Percentiles rank a stretch among this genome's conserved stretches.
phyloP scores from a whole-genome alignment of 2,888 invertebrate genomes.

The Noctua janthe region DNA sequence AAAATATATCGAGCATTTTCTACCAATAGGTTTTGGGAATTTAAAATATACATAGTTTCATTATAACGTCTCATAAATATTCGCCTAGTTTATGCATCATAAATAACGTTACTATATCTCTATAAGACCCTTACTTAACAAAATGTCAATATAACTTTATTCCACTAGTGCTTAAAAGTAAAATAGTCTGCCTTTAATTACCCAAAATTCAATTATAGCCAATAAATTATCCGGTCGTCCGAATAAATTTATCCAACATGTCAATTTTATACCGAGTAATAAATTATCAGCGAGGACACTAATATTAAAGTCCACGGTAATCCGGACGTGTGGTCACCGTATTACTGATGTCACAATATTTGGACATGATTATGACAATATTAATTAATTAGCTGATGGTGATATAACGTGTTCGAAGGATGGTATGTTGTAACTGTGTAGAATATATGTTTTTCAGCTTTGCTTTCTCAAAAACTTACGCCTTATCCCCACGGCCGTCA shows the following conservation, averaged over 20 bases:
- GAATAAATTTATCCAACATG: conserved; percentile 59
- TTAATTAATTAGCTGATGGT: conserved; percentile 34
- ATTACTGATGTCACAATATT: conserved; percentile 44
- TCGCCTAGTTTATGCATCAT: neutral
- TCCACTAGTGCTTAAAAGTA: conserved; percentile 21
- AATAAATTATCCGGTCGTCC: conserved; percentile 45
- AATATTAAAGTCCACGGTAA: conserved; percentile 57
- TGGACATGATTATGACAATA: conserved; percentile 15
- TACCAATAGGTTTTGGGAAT: no score
- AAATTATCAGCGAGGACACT: conserved; percentile 54
- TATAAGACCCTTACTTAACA: conserved; percentile 21
- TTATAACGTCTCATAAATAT: conserved; percentile 4
- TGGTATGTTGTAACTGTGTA: neutral
- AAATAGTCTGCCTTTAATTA: conserved; percentile 20
- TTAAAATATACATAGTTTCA: neutral
- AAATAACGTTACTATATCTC: neutral
- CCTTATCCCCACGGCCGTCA: neutral
- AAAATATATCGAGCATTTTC: neutral
- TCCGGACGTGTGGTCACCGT: conserved; percentile 48
- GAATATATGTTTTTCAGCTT: neutral
- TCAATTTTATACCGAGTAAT: conserved; percentile 57
- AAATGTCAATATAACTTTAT: conserved; percentile 3
- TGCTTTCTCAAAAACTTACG: neutral
- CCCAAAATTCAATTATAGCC: conserved; percentile 45
- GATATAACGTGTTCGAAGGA: conserved; percentile 3